These are phyloP conservation scores for Drosophila navojoa DNA, from an alignment of 1,140 invertebrate species.

Conservation along the genomic window DNA sequence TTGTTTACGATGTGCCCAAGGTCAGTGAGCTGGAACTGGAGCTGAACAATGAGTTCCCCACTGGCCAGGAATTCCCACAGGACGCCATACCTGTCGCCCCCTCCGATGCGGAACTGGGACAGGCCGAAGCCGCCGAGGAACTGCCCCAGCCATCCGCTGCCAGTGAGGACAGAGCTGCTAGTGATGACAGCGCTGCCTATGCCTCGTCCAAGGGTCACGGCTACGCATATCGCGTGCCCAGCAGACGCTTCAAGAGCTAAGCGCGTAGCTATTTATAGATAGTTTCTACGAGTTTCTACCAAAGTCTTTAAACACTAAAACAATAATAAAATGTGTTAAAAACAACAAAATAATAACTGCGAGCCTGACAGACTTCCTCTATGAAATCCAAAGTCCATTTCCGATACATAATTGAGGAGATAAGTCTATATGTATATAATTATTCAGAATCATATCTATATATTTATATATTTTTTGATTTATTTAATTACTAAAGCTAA, in stretches of 20 bases:
- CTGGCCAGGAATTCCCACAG: conserved; percentile 67
- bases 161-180: conserved; percentile 4
- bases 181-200: conserved; percentile 24
- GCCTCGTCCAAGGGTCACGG: conserved; percentile 55
- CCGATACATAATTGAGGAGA: too few relatives aligned
- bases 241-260: conserved; percentile 67
- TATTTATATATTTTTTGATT: too few relatives aligned
- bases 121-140: conserved; percentile 32
- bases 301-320: conserved; percentile 61
- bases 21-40: conserved; percentile 66
- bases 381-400: too few relatives aligned
- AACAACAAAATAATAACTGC: neutral
- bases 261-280: neutral
- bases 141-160: conserved; percentile 13
- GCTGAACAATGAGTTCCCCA: conserved; percentile 71
- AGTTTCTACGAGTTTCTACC: conserved; percentile 44
- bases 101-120: conserved; percentile 63
- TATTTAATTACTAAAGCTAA: too few relatives aligned
- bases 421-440: too few relatives aligned
- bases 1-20: conserved; percentile 71
- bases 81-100: conserved; percentile 68
- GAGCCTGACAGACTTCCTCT: neutral
- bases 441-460: too few relatives aligned
- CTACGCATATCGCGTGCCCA: conserved; percentile 67
- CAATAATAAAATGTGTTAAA: conserved; percentile 25